These are phyloP conservation scores for Vireo griseus DNA, from an alignment of 2,797 vertebrate species.

Conservation along the genomic window DNA sequence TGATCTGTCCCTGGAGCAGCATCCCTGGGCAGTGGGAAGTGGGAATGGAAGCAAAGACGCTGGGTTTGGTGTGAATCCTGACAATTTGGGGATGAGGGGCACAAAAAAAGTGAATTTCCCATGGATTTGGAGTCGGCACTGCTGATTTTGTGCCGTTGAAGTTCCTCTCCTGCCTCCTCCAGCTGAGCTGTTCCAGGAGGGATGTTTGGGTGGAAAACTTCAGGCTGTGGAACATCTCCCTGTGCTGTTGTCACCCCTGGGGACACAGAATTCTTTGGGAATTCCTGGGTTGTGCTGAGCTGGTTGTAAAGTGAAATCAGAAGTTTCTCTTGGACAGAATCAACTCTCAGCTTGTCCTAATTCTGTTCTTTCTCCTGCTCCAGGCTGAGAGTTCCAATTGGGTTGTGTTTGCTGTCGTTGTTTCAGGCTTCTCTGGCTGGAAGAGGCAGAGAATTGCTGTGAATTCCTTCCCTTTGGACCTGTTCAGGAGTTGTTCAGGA, in stretches of 20 bases:
- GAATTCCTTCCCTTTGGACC: background rate
- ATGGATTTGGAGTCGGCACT: fast-evolving
- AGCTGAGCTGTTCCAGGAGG: background rate
- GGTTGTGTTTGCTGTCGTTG: background rate
- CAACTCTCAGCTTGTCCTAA: background rate
- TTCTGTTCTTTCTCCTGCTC: background rate
- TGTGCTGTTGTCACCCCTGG: background rate
- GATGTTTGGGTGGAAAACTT: background rate
- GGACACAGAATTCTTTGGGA: background rate
- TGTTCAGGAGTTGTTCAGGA: background rate
- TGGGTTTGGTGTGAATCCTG: fast-evolving
- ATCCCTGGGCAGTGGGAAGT: background rate
- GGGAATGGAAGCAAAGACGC: background rate
- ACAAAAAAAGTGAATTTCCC: background rate
- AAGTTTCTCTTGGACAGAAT: background rate
- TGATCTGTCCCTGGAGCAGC: background rate
- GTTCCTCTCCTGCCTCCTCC: background rate
- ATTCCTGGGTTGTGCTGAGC: background rate
- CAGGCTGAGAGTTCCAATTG: background rate
- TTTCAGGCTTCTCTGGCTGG: background rate
- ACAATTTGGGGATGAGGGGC: background rate
- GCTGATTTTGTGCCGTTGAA: fast-evolving
- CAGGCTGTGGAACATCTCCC: background rate
- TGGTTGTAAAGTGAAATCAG: background rate
- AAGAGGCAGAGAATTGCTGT: background rate